These are phyloP conservation scores for Galago senegalensis DNA, from an alignment of 2,797 vertebrate genomes.

Conservation along the genomic window DNA sequence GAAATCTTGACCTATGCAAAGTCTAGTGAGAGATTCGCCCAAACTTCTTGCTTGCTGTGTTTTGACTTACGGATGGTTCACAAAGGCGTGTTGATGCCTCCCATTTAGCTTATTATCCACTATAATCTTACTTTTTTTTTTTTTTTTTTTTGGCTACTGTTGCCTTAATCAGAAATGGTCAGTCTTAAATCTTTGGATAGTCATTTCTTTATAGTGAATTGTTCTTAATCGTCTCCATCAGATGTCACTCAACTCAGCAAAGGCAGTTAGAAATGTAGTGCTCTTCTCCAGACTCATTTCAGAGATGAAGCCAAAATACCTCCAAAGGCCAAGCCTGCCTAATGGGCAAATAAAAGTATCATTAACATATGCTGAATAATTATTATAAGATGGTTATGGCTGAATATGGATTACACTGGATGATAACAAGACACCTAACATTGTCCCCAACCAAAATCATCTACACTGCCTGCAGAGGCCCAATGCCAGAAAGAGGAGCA, in stretches of 20 bases:
- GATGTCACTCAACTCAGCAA: neutral
- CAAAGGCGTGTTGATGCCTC: neutral
- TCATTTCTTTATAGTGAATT: constrained; percentile 4
- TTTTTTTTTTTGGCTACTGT: neutral
- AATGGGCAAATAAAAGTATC: neutral
- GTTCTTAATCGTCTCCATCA: neutral
- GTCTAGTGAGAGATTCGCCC: constrained; percentile 32
- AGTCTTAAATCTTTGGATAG: neutral
- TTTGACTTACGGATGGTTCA: neutral
- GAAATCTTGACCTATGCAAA: constrained; percentile 33
- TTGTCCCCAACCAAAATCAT: neutral
- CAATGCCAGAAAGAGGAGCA: neutral
- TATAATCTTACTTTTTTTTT: constrained; percentile 42
- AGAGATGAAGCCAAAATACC: neutral
- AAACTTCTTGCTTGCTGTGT: neutral
- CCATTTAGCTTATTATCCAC: constrained; percentile 20
- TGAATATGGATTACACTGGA: neutral
- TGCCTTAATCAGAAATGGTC: constrained; percentile 31
- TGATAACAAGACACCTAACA: neutral
- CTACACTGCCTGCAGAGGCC: neutral
- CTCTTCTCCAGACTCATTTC: constrained; percentile 13
- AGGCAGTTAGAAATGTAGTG: neutral
- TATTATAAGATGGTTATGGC: neutral
- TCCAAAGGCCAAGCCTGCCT: neutral
- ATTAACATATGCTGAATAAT: neutral